phyloP scores from a whole-genome alignment of 2,113 vertebrate genomes.

The Carlito syrichta region DNA sequence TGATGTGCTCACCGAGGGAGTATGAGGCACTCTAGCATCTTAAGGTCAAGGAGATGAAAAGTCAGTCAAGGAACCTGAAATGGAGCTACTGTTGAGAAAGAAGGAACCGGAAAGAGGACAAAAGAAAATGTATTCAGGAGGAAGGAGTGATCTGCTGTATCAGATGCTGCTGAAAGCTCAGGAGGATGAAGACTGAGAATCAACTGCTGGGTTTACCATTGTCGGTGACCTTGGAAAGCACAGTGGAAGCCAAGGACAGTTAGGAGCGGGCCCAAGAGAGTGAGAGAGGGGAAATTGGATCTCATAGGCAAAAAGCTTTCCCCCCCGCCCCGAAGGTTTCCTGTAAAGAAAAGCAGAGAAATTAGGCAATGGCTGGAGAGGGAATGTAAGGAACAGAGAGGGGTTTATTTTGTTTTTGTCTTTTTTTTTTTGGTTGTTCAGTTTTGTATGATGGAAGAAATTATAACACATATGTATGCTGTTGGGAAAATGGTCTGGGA shows the following conservation, averaged over 20 bases:
- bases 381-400: not conserved
- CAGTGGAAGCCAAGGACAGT: not conserved
- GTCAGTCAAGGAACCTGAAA: not conserved
- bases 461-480: not conserved
- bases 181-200: not conserved
- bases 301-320: not conserved
- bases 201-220: not conserved
- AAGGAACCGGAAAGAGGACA: not conserved
- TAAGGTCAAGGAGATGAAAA: not conserved
- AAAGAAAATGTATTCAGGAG: not conserved
- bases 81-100: rapidly evolving
- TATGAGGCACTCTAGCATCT: too few relatives aligned
- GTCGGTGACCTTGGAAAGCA: not conserved
- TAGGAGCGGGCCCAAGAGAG: not conserved
- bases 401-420: not conserved
- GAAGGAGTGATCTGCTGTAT: not conserved
- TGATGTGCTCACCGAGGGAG: not conserved
- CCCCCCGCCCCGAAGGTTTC: not conserved
- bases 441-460: not conserved
- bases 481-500: not conserved
- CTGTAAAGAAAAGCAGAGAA: not conserved
- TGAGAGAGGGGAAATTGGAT: not conserved
- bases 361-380: not conserved
- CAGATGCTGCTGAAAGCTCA: not conserved
- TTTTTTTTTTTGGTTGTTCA: not conserved